Evolutionary conservation across 2,888 invertebrate genomes (phyloP).

Genomic region (Galerucella calmariensis): DNA sequence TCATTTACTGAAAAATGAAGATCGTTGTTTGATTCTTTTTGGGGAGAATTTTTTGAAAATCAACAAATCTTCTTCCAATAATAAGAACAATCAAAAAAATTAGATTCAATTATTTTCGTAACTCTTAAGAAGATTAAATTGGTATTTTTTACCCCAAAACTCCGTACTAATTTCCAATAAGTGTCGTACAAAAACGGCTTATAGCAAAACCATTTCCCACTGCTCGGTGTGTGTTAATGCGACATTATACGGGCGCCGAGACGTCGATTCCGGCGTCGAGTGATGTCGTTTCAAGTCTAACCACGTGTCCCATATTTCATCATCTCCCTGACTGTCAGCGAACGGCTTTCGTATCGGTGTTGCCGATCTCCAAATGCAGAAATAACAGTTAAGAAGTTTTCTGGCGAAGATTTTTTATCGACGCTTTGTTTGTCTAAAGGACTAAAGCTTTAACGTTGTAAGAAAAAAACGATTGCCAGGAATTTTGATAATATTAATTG

Average conservation of each 20-base stretch:
- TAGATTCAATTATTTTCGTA: slow-evolving; percentile 11
- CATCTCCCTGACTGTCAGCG: slow-evolving; percentile 68
- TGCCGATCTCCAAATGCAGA: slow-evolving; percentile 19
- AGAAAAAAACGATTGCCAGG: too few relatives aligned
- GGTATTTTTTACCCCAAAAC: background rate
- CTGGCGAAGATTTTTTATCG: background rate
- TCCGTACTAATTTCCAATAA: slow-evolving; percentile 37
- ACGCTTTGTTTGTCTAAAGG: background rate
- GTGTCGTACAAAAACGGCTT: slow-evolving; percentile 54
- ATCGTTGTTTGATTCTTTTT: too few relatives aligned
- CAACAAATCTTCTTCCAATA: too few relatives aligned
- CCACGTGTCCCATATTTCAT: slow-evolving; percentile 81
- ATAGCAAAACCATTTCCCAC: slow-evolving; percentile 56
- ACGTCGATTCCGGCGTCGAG: slow-evolving; percentile 68
- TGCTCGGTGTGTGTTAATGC: slow-evolving; percentile 58
- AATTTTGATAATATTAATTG: too few relatives aligned
- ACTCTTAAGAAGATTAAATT: background rate
- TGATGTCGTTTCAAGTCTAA: slow-evolving; percentile 79
- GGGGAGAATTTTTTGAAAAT: too few relatives aligned
- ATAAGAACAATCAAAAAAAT: too few relatives aligned
- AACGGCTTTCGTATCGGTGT: slow-evolving; percentile 29
- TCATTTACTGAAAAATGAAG: too few relatives aligned
- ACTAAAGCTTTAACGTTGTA: too few relatives aligned
- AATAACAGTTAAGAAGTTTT: background rate
- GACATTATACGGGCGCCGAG: slow-evolving; percentile 64